Base-by-base conservation (phyloP, 2,113 vertebrate genomes). In the Proterorhinus semilunaris region DNA sequence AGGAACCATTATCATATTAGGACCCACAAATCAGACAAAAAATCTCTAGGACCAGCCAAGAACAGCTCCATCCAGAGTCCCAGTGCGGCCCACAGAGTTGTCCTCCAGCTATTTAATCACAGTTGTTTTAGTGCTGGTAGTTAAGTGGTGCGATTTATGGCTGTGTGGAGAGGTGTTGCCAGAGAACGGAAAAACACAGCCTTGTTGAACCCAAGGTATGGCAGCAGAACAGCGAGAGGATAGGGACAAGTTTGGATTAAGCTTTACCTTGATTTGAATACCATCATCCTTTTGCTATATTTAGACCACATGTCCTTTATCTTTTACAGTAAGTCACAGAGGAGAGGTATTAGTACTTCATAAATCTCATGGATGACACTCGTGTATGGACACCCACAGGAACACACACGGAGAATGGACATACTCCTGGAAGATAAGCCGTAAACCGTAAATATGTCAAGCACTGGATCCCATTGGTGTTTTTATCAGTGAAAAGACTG, bases 151-250 rank as follows among this genome's bases (percentile, higher is more conserved):
- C 88, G 87, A 92, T 90, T 89, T 89, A 90, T 75, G 57, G 69
- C 57, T 76, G 66, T 64, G 68, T 71, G 54, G 76, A 67, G 82
- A 89, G 78, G 87, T 90, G 85, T 87, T 91, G 84, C 70, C 76
- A 86, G 88, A 88, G 80, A 89, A 84, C 55, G 46, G 83, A 89
- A 90, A 90, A 89, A 86, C 86, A 86, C 16, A 68, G 76, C 72
- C 74, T 80, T 51, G 69, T 66, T 83, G 72, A 87, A 84, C 76
- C 70, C 64, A n/a, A 48, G 44, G 11, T 58, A 65, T 71, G 73
- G 74, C 72, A 64, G 79, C 72, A 64, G 76, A 74, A 71, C 72
- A 48, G 50, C 10, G 46, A 5, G 67, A 69, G 11, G 67, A 74
- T 61, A 68, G 7, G 54, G 74, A 65, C 66, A 68, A 66, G 58